Evolutionary conservation across 2,888 invertebrate species (phyloP), one percentile per base, ranked within the genome.

Genomic region (Nowickia ferox): DNA sequence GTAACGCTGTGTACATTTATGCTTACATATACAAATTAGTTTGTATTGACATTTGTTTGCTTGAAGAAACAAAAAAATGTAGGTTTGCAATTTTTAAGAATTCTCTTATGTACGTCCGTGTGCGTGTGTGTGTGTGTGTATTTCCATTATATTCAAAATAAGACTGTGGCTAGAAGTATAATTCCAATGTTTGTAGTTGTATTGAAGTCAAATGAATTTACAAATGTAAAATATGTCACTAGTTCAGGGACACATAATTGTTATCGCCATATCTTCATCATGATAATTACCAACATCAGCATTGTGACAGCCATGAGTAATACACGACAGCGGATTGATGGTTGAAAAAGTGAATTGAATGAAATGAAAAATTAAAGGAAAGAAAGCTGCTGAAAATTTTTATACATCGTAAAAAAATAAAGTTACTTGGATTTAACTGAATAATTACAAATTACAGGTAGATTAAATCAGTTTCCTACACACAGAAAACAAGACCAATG

Each of bases 201-300:
- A 38, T 48, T 78, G 30, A 42, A 75, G 40, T 51, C 66, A 22
- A 59, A 51, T 53, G 40, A 48, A 38, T 68, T 51, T 51, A 22
- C 11, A 6, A 53, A 63, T 83, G 42, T 72, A 53, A 87, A 87
- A 80, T 81, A 68, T 81, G 85, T 75, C 77, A 80, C 72, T 78
- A 76, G 85, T 85, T 87, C 83, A 84, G 81, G 82, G 84, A 66
- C 83, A 30, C 63, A 19, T 53, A 75, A 75, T 71, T 75, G 51
- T 75, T 51, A 68, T 63, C 55, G 38, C 63, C 42, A 11, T 57
- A 51, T 19, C n/a, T n/a, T 61, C 48, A 71, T 57, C 77, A 46
- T 44, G 13, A 40, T 40, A 68, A 55, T 53, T 68, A 48, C 19
- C 61, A 80, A 5, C 72, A 66, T 5, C 42, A 46, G 11, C 65